A percentile compares a stretch with the other conserved stretches of the same genome.
phyloP scores from a whole-genome alignment of 2,113 vertebrate species.

The Apodemus speciosus region DNA sequence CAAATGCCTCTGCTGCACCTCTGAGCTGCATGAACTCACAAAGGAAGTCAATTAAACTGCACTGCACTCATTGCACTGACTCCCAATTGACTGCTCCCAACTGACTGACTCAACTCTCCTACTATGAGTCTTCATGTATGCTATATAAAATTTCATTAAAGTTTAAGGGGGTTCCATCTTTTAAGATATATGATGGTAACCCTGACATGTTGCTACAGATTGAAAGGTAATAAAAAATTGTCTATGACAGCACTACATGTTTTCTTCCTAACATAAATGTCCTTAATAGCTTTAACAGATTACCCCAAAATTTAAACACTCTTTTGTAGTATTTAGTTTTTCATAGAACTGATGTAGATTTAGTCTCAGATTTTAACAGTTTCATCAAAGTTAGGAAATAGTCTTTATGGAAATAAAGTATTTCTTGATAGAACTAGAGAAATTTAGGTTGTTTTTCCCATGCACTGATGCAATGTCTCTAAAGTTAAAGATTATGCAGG shows the following conservation, averaged over 20 bases:
- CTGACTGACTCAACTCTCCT: no score
- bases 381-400: background rate
- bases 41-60: no score
- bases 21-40: no score
- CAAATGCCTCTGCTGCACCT: no score
- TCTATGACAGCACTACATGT: rapidly evolving
- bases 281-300: background rate
- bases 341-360: background rate
- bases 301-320: background rate
- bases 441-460: background rate
- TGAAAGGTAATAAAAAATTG: background rate
- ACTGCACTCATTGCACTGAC: no score
- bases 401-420: background rate
- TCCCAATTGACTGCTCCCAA: no score
- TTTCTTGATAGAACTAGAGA: constrained; percentile 28
- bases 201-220: background rate
- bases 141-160: background rate
- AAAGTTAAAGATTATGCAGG: constrained; percentile 50
- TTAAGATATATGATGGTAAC: background rate
- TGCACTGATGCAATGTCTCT: background rate
- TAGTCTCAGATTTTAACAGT: background rate
- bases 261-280: background rate
- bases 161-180: background rate
- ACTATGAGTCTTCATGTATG: background rate
- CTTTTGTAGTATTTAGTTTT: background rate